Evolutionary conservation across 2,797 vertebrate genomes (phyloP).

Genomic region (Bucorvus abyssinicus): DNA sequence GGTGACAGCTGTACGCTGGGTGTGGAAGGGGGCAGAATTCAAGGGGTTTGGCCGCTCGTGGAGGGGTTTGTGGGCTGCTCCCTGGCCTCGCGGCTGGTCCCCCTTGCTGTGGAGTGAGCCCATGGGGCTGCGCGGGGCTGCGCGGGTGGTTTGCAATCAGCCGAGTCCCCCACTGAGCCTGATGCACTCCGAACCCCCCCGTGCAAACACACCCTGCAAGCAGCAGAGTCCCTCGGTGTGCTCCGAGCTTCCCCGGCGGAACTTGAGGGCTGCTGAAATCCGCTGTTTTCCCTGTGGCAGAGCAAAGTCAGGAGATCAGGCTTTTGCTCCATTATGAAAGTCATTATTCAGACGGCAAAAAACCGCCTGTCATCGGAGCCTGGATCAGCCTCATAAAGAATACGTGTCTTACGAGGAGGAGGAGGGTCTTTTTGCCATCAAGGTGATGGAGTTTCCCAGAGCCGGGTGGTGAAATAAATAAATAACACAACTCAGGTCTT

Average conservation of each 20-base stretch:
- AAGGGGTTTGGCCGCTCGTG: not conserved
- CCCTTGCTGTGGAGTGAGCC: not conserved
- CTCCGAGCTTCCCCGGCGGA: not conserved
- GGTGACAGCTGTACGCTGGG: accelerated
- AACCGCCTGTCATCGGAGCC: not conserved
- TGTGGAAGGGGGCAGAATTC: accelerated
- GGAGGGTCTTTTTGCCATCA: not conserved
- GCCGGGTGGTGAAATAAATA: not conserved
- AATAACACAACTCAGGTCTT: not conserved
- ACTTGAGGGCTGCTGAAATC: accelerated
- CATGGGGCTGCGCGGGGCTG: not conserved
- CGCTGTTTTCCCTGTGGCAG: accelerated
- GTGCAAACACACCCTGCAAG: not conserved
- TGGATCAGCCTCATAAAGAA: not conserved
- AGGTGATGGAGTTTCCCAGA: conserved; percentile 1
- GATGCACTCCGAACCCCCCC: not conserved
- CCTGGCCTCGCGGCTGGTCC: accelerated
- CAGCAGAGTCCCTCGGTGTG: not conserved
- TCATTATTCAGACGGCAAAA: not conserved
- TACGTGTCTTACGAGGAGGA: not conserved
- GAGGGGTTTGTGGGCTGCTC: not conserved
- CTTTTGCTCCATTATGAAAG: not conserved
- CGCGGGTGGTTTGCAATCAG: accelerated
- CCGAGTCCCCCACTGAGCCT: not conserved
- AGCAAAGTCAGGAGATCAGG: not conserved